These are phyloP conservation scores for Gracilinanus agilis DNA, from an alignment of 2,113 vertebrate genomes.

Conservation along the genomic window DNA sequence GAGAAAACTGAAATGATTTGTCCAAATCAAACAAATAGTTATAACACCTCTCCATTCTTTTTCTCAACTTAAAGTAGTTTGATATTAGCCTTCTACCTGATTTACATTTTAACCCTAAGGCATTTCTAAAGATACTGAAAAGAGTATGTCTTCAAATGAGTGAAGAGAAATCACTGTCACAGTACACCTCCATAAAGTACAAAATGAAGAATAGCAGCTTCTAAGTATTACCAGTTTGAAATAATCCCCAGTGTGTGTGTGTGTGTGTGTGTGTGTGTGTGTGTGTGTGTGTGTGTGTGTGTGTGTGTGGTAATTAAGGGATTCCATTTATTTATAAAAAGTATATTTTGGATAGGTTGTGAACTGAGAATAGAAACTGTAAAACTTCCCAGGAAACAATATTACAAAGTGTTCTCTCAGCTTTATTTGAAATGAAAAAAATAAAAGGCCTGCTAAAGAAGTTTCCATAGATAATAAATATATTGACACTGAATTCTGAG, in stretches of 20 bases:
- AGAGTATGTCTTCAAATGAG: slow-evolving; percentile 4
- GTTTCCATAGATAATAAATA: slow-evolving; percentile 33
- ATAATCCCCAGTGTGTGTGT: too few species aligned
- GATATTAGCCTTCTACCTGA: background rate
- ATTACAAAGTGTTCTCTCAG: slow-evolving; percentile 71
- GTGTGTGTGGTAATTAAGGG: background rate
- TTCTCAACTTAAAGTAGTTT: background rate
- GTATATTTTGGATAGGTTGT: slow-evolving; percentile 65
- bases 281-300: too few species aligned
- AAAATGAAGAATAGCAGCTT: slow-evolving; percentile 37
- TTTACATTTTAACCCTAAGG: background rate
- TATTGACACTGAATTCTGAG: background rate
- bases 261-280: too few species aligned
- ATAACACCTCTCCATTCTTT: background rate
- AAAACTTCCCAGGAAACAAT: slow-evolving; percentile 70
- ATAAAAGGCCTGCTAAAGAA: slow-evolving; percentile 46
- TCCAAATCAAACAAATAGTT: background rate
- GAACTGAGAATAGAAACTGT: slow-evolving; percentile 60
- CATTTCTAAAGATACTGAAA: slow-evolving; percentile 9
- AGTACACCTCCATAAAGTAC: slow-evolving; percentile 66
- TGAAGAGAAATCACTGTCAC: slow-evolving; percentile 70
- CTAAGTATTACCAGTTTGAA: slow-evolving; percentile 63
- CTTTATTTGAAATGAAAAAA: slow-evolving; percentile 57
- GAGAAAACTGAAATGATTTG: background rate
- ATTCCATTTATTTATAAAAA: slow-evolving; percentile 69